Evolutionary conservation across 2,797 vertebrate genomes (phyloP).

Genomic region (Limosa lapponica): DNA sequence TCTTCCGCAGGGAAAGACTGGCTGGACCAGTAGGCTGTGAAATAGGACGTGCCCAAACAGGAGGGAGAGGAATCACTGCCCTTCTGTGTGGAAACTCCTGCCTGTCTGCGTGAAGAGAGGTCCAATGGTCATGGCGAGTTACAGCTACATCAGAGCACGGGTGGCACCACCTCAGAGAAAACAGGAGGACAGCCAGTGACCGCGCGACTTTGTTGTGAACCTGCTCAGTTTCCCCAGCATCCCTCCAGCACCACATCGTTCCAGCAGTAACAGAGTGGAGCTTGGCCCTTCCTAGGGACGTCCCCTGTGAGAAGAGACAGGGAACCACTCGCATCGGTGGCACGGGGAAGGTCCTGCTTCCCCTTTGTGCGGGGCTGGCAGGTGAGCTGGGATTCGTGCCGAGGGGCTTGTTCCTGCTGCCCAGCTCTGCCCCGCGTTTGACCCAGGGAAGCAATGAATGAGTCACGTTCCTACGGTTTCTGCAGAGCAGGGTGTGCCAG

Average conservation of each 20-base stretch:
- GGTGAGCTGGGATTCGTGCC: not conserved
- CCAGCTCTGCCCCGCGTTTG: not conserved
- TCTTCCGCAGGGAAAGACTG: not conserved
- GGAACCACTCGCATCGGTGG: rapidly evolving
- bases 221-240: not conserved
- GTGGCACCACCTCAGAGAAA: not conserved
- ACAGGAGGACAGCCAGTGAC: rapidly evolving
- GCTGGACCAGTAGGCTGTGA: not conserved
- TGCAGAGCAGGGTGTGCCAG: not conserved
- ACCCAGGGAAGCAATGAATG: not conserved
- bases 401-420: not conserved
- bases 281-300: not conserved
- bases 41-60: not conserved
- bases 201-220: not conserved
- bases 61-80: not conserved
- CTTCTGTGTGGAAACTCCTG: not conserved
- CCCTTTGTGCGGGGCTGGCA: not conserved
- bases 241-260: rapidly evolving
- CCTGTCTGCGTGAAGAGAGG: not conserved
- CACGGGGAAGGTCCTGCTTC: no score
- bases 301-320: not conserved
- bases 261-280: not conserved
- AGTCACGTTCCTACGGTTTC: rapidly evolving
- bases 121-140: rapidly evolving
- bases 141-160: not conserved